Conservation (phyloP, 2,113 vertebrate genomes). For the Callaeas wilsoni region DNA sequence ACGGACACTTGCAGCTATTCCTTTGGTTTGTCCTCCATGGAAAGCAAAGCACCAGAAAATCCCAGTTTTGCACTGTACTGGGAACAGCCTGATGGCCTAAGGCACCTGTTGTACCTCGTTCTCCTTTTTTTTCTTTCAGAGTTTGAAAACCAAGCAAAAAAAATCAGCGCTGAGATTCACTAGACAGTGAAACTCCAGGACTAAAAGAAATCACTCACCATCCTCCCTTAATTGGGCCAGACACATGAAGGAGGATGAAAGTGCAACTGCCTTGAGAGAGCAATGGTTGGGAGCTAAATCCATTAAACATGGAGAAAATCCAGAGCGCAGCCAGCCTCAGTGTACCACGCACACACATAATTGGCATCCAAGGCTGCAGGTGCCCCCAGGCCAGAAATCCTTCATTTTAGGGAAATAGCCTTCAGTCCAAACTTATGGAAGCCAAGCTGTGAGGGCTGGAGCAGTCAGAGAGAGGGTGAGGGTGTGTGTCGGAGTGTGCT, state of each 20-base stretch:
- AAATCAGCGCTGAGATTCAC: background rate
- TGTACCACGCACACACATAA: background rate
- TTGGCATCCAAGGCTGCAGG: background rate
- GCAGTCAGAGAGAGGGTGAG: background rate
- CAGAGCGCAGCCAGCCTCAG: background rate
- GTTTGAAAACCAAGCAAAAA: background rate
- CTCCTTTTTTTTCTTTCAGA: background rate
- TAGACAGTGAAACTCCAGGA: background rate
- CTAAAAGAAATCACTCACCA: background rate
- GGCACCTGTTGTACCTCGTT: background rate
- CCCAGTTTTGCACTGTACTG: background rate
- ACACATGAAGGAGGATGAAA: background rate
- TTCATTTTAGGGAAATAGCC: background rate
- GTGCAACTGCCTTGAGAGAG: background rate
- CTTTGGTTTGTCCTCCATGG: background rate
- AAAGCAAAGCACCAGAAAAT: background rate
- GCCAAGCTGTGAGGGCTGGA: background rate
- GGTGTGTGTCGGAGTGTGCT: background rate
- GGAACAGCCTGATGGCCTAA: background rate
- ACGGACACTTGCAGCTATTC: background rate
- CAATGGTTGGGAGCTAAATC: background rate
- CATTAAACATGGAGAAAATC: background rate
- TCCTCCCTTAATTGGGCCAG: background rate
- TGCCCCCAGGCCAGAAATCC: background rate
- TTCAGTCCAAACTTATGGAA: background rate